Evolutionary conservation across 2,888 invertebrate genomes (phyloP), one percentile per base, ranked within the genome.

Genomic region (Oscheius sp.): DNA sequence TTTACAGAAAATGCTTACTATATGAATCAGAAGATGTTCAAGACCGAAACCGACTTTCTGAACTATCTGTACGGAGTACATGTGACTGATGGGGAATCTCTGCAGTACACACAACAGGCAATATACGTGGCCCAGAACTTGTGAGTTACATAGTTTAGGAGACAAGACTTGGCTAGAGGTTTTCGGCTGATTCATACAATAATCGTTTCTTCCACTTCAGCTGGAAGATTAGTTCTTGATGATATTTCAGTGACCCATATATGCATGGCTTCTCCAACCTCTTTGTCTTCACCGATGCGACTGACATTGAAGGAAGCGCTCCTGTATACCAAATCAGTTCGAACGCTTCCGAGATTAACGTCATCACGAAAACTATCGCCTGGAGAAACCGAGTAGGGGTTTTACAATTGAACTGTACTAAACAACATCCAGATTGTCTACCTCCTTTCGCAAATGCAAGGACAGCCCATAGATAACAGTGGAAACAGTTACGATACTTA

Each of bases 401-500:
- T 47, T 48, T 7, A 33, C 2, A 21, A 21, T 21, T 65, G 3
- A 50, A 21, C n/a, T 5, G 9, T 51, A 2, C 1, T 5, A 0
- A 5, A 2, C 21, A 33, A 55, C n/a, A 32, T 57, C 55, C 32
- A 77, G 76, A 72, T 77, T 21, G 65, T 79, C 29, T 42, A 78
- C 1, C 53, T 80, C n/a, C 50, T 80, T n/a, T 75, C 77, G 1
- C 80, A 80, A 75, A 75, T 60, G 75, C 21, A 71, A 5, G 35
- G 63, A 1, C 65, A 42, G 29, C 77, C 77, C 42, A 58, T 80
- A 4, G 66, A 58, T 0, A 48, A 70, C 37, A 35, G 50, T 55
- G 75, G 73, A 29, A 74, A 79, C 72, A 51, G 73, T 48, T 80
- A 74, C 35, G 79, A 79, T 35, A 78, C 77, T 10, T 75, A 75